Conservation (phyloP, 2,113 vertebrate species). For the Hymenochirus boettgeri region DNA sequence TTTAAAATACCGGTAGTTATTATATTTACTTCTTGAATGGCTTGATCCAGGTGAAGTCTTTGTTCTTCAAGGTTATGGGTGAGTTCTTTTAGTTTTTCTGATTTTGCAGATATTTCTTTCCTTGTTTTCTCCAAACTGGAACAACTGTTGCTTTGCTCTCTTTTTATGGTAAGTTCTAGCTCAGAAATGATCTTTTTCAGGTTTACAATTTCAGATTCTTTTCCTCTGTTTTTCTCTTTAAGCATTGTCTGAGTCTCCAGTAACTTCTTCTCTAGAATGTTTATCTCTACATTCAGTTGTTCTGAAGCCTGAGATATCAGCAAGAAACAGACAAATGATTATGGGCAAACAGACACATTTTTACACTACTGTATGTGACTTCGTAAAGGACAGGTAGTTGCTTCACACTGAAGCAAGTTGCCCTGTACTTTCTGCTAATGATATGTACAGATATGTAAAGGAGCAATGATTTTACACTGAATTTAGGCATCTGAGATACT, state of each 20-base stretch:
- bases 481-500: too few species aligned
- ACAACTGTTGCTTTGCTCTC: conserved; percentile 58
- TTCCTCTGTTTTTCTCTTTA: conserved; percentile 56
- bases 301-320: conserved; percentile 60
- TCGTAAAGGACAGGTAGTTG: too few species aligned
- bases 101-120: conserved; percentile 65
- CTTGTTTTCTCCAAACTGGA: conserved; percentile 55
- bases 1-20: neutral
- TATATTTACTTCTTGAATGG: conserved; percentile 72
- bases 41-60: conserved; percentile 58
- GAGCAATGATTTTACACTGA: too few species aligned
- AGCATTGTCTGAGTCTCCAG: conserved; percentile 50
- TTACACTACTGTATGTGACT: too few species aligned
- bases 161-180: conserved; percentile 58
- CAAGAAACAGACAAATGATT: too few species aligned
- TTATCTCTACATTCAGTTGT: conserved; percentile 58
- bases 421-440: too few species aligned
- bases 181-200: conserved; percentile 59
- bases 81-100: conserved; percentile 65
- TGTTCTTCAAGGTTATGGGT: conserved; percentile 60
- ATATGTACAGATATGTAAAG: too few species aligned
- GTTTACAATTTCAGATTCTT: conserved; percentile 59
- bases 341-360: too few species aligned
- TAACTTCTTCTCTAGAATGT: conserved; percentile 61
- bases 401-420: too few species aligned